These are phyloP conservation scores for Oscheius myriophilus DNA, from an alignment of 2,888 invertebrate genomes.

Conservation along the genomic window DNA sequence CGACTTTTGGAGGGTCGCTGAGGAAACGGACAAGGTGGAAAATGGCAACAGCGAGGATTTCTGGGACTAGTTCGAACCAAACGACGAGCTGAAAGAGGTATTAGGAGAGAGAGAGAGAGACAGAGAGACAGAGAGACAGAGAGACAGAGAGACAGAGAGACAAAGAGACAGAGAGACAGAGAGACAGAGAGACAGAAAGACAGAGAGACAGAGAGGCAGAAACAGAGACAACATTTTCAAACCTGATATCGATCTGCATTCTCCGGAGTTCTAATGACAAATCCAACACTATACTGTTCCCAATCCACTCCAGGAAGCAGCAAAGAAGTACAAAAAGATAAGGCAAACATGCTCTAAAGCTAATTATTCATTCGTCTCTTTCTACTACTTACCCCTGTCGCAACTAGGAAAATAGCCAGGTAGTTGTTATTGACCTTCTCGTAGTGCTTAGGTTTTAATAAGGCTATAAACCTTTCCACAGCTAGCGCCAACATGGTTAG, in stretches of 20 bases:
- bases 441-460: constrained; percentile 12
- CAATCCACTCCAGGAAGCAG: constrained; percentile 26
- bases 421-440: constrained; percentile 18
- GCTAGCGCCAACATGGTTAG: constrained; percentile 23
- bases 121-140: too few species aligned
- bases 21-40: constrained; percentile 20
- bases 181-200: too few species aligned
- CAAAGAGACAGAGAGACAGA: too few species aligned
- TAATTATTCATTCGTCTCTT: neutral
- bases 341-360: constrained; percentile 16
- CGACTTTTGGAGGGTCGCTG: constrained; percentile 15
- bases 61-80: constrained; percentile 23
- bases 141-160: too few species aligned
- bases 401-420: constrained; percentile 14
- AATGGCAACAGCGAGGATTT: constrained; percentile 13
- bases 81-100: constrained; percentile 15
- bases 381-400: constrained; percentile 8
- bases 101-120: too few species aligned
- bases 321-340: constrained; percentile 9
- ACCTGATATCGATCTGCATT: constrained; percentile 27
- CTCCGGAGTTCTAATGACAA: constrained; percentile 26
- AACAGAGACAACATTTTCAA: too few species aligned
- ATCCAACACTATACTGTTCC: constrained; percentile 15
- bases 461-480: constrained; percentile 24
- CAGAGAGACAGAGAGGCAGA: too few species aligned